Evolutionary conservation across 2,113 vertebrate species (phyloP).

Genomic region (Varanus salvator): DNA sequence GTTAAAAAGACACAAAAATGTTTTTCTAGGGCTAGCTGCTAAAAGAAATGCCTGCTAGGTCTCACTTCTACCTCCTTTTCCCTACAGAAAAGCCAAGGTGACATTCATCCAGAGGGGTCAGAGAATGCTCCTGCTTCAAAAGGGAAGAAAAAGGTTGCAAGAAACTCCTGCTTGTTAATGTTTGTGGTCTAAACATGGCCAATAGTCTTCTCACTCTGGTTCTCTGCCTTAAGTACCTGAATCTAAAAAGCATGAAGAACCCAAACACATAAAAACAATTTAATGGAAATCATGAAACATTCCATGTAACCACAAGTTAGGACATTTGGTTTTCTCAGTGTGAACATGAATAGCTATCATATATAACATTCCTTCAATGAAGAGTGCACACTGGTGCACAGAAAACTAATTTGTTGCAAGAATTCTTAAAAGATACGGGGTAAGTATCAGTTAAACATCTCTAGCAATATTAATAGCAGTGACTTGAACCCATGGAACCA

Average conservation of each 20-base stretch:
- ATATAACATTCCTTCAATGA: neutral
- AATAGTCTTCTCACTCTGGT: rapidly evolving
- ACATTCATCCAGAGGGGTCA: neutral
- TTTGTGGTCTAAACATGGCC: rapidly evolving
- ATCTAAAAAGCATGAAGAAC: rapidly evolving
- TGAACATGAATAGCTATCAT: neutral
- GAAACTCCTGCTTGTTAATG: neutral
- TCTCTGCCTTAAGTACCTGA: conserved; percentile 3
- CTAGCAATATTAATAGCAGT: neutral
- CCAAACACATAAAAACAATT: neutral
- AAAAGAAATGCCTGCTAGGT: neutral
- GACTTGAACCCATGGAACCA: neutral
- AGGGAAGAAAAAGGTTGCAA: rapidly evolving
- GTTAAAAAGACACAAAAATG: neutral
- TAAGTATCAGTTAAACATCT: neutral
- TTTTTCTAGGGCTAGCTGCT: neutral
- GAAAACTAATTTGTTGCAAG: neutral
- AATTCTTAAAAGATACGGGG: neutral
- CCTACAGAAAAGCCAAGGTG: neutral
- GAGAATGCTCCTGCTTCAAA: neutral
- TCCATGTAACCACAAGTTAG: neutral
- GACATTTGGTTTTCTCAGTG: neutral
- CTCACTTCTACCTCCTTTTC: neutral
- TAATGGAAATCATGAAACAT: neutral
- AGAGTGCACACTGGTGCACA: neutral